A percentile compares a stretch with the other conserved stretches of the same genome.
Evolutionary conservation across 2,888 invertebrate species (phyloP).

Genomic region (Cotesia congregata): DNA sequence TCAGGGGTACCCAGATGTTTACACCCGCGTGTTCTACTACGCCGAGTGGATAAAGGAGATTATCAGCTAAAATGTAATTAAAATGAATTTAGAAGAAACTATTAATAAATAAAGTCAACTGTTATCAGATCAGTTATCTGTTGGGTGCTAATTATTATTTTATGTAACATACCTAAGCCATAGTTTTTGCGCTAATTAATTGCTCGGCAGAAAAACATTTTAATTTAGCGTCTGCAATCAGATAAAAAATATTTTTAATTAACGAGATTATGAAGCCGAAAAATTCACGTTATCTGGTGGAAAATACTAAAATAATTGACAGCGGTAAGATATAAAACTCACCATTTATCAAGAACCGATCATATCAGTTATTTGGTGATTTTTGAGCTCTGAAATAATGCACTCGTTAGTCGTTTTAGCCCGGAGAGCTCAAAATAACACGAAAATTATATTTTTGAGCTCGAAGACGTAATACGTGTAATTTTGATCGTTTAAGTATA

Average conservation of each 20-base stretch:
- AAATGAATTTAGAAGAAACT: not conserved
- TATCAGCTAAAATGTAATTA: constrained; percentile 16
- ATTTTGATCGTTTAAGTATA: too few relatives aligned
- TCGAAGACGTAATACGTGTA: too few relatives aligned
- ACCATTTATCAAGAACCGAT: not conserved
- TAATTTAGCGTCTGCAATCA: not conserved
- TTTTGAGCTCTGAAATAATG: not conserved
- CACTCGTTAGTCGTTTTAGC: not conserved
- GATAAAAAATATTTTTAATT: not conserved
- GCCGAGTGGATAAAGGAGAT: constrained; percentile 33
- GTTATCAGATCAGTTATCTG: too few relatives aligned
- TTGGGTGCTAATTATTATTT: too few relatives aligned
- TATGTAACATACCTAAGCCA: not conserved
- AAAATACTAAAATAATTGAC: not conserved
- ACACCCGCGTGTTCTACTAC: constrained; percentile 39
- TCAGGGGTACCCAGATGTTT: constrained; percentile 30
- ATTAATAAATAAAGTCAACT: too few relatives aligned
- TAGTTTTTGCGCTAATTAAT: not conserved
- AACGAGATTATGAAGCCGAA: not conserved
- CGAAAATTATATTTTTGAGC: too few relatives aligned
- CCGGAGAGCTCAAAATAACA: too few relatives aligned
- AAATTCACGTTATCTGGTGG: not conserved
- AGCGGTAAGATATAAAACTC: not conserved
- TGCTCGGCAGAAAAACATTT: not conserved
- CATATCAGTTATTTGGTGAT: too few relatives aligned